Evolutionary conservation across 2,888 invertebrate species (phyloP).

Genomic region (Coronaproctus castanopsis): DNA sequence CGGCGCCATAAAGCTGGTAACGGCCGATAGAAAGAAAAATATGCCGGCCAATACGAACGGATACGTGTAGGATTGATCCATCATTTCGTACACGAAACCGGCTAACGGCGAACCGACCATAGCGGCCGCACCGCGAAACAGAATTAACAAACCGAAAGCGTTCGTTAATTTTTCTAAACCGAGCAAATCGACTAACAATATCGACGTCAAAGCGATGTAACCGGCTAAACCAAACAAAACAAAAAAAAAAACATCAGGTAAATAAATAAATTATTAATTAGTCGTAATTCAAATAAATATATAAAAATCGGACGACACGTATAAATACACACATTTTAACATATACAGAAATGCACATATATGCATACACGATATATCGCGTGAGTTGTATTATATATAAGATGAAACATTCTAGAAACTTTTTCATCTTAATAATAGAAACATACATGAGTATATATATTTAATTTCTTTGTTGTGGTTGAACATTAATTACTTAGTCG

Average conservation of each 20-base stretch:
- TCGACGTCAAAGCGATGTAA: conserved; percentile 92
- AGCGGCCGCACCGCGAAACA: conserved; percentile 87
- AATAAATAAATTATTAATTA: neutral
- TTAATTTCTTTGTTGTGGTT: too few species aligned
- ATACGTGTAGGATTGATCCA: conserved; percentile 52
- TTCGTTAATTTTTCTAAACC: conserved; percentile 91
- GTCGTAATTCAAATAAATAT: conserved; percentile 20
- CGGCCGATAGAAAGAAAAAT: conserved; percentile 63
- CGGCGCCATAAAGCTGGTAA: conserved; percentile 67
- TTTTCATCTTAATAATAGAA: too few species aligned
- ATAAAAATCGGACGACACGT: conserved; percentile 11
- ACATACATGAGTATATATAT: too few species aligned
- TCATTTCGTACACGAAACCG: conserved; percentile 77
- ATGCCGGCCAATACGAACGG: conserved; percentile 84
- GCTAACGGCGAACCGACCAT: conserved; percentile 66
- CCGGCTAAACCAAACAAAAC: conserved; percentile 58
- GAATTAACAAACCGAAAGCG: conserved; percentile 85
- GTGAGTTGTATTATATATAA: too few species aligned
- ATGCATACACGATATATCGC: too few species aligned
- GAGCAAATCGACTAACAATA: conserved; percentile 86
- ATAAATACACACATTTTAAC: neutral
- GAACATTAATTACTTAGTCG: too few species aligned
- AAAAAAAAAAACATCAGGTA: conserved; percentile 1
- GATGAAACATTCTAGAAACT: too few species aligned
- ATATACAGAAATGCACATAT: too few species aligned